phyloP scores from a whole-genome alignment of 2,888 invertebrate genomes.

The Plebejus melissa region DNA sequence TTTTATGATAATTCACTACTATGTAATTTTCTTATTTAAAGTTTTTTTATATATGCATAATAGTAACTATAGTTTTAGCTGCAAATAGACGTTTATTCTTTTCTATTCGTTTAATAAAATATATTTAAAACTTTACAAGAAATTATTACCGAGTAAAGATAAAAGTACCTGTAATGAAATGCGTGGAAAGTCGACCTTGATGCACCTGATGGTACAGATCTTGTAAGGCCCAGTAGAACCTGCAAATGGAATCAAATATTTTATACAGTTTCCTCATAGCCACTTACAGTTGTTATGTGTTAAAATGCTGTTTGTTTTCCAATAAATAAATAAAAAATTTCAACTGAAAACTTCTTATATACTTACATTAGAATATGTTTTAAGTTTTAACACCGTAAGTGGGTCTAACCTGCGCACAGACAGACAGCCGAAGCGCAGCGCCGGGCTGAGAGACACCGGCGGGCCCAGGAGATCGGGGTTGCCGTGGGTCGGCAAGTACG shows the following conservation, averaged over 20 bases:
- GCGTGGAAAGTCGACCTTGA: constrained; percentile 58
- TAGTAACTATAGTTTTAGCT: too few relatives aligned
- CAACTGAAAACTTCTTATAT: too few relatives aligned
- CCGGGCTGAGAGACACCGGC: constrained; percentile 84
- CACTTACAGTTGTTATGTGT: too few relatives aligned
- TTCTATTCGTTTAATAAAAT: too few relatives aligned
- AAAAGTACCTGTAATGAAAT: constrained; percentile 58
- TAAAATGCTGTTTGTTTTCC: too few relatives aligned
- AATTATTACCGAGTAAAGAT: background rate
- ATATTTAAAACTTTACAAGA: background rate
- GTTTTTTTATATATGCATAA: too few relatives aligned
- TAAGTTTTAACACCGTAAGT: too few relatives aligned
- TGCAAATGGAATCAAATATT: constrained; percentile 36
- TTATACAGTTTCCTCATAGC: background rate
- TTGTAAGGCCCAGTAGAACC: constrained; percentile 85
- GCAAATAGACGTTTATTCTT: too few relatives aligned
- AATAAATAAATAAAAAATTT: too few relatives aligned
- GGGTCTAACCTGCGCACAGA: constrained; percentile 77
- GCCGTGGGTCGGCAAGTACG: constrained; percentile 83
- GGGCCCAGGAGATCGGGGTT: constrained; percentile 83
- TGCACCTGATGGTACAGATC: constrained; percentile 81
- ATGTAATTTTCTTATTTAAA: too few relatives aligned
- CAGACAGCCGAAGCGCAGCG: constrained; percentile 84
- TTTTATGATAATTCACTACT: too few relatives aligned
- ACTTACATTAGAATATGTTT: too few relatives aligned